Percentiles rank a stretch among this genome's conserved stretches.
Evolutionary conservation across 92 coral and sea anemone species (phyloP).

Genomic region (Epizoanthus illoricatus): DNA sequence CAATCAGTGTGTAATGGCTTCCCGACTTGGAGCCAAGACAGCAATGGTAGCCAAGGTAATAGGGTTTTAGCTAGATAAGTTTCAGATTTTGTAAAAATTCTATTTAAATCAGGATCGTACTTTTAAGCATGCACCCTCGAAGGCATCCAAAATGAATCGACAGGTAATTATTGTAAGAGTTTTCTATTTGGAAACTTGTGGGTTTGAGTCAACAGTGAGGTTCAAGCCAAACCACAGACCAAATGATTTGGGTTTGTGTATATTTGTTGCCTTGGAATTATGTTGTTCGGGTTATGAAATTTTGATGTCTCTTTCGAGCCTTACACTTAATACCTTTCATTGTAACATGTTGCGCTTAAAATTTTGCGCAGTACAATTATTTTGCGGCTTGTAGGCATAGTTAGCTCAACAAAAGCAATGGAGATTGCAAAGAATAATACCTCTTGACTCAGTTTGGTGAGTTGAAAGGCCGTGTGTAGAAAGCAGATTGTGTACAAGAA

Average conservation of each 20-base stretch:
- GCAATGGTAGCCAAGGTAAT: slow-evolving; percentile 99
- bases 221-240: slow-evolving; percentile 4
- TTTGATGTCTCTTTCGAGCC: not conserved
- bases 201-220: slow-evolving; percentile 28
- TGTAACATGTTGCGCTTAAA: not conserved
- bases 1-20: slow-evolving; percentile 98
- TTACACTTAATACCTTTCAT: slow-evolving; percentile 9
- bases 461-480: slow-evolving; percentile 31
- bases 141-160: slow-evolving; percentile 4
- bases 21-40: slow-evolving; percentile 95
- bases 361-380: not conserved
- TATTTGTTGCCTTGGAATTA: not conserved
- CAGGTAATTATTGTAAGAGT: not conserved
- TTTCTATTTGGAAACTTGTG: slow-evolving; percentile 7
- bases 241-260: slow-evolving; percentile 15
- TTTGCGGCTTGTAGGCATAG: slow-evolving; percentile 21
- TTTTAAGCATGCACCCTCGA: slow-evolving; percentile 1
- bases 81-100: not conserved
- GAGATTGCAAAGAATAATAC: not conserved
- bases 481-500: slow-evolving; percentile 29
- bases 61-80: not conserved
- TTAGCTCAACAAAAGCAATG: slow-evolving; percentile 6
- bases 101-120: not conserved
- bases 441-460: slow-evolving; percentile 5
- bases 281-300: not conserved